phyloP scores from a whole-genome alignment of 2,888 invertebrate genomes.

The Dryadula phaetusa region DNA sequence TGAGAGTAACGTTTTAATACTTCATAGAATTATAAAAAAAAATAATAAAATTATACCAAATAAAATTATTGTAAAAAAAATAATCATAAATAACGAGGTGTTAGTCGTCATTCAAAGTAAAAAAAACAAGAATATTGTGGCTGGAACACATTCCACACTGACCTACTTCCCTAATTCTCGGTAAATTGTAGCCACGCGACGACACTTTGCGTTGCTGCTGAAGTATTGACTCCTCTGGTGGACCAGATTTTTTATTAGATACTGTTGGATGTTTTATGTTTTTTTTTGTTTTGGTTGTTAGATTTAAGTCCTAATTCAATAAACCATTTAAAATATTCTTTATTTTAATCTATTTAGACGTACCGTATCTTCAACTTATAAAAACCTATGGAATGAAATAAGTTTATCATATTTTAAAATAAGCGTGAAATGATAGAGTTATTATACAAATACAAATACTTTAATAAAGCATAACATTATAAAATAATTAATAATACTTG shows the following conservation, averaged over 20 bases:
- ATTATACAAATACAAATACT: too few relatives aligned
- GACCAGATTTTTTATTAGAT: neutral
- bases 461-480: too few relatives aligned
- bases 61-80: neutral
- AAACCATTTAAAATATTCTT: too few relatives aligned
- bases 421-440: too few relatives aligned
- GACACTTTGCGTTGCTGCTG: conserved; percentile 34
- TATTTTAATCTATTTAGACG: too few relatives aligned
- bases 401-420: too few relatives aligned
- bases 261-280: neutral
- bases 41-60: neutral
- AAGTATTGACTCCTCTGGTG: conserved; percentile 19
- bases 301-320: too few relatives aligned
- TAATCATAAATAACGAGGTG: conserved; percentile 30
- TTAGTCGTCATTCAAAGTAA: conserved; percentile 27
- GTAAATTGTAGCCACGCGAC: conserved; percentile 52
- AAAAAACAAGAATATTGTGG: conserved; percentile 42
- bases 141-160: conserved; percentile 44
- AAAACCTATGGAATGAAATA: too few relatives aligned
- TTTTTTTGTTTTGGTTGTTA: neutral
- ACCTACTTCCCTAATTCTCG: conserved; percentile 61
- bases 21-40: neutral
- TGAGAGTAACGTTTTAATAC: too few relatives aligned
- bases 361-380: too few relatives aligned
- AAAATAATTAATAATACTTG: too few relatives aligned